phyloP scores from a whole-genome alignment of 2,888 invertebrate genomes.

The Synergus laeviventris region DNA sequence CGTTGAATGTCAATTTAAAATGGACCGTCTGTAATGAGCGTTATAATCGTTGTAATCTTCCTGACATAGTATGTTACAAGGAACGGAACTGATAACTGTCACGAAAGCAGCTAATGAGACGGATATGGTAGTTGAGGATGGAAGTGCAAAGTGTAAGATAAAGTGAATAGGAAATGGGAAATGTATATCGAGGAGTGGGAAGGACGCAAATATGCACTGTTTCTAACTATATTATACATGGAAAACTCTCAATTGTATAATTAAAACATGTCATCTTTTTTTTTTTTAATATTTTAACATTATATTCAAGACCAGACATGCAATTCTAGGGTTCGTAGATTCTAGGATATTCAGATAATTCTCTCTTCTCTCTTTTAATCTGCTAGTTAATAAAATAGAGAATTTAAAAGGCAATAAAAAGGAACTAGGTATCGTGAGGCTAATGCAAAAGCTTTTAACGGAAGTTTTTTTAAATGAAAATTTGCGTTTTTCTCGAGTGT shows the following conservation, averaged over 20 bases:
- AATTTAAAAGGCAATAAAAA: not conserved
- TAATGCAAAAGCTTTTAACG: not conserved
- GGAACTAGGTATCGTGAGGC: not conserved
- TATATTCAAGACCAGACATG: no score
- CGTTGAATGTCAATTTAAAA: constrained; percentile 1
- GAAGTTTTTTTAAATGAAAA: not conserved
- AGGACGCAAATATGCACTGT: not conserved
- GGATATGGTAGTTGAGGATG: constrained; percentile 38
- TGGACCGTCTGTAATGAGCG: constrained; percentile 30
- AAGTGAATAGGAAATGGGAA: constrained; percentile 33
- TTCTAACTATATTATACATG: not conserved
- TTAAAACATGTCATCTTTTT: no score
- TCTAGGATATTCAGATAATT: no score
- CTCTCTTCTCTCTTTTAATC: not conserved
- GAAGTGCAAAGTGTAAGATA: constrained; percentile 28
- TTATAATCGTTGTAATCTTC: constrained; percentile 37
- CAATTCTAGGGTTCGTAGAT: no score
- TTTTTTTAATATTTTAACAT: no score
- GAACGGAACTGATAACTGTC: constrained; percentile 37
- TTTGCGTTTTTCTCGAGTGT: not conserved
- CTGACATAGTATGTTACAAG: constrained; percentile 29
- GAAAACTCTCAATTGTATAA: not conserved
- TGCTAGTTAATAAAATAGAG: not conserved
- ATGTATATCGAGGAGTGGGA: constrained; percentile 14
- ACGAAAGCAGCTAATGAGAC: constrained; percentile 38